Percentiles rank a stretch among this genome's conserved stretches.
These are phyloP conservation scores for Alauda arvensis DNA, from an alignment of 2,797 vertebrate species.

Conservation along the genomic window DNA sequence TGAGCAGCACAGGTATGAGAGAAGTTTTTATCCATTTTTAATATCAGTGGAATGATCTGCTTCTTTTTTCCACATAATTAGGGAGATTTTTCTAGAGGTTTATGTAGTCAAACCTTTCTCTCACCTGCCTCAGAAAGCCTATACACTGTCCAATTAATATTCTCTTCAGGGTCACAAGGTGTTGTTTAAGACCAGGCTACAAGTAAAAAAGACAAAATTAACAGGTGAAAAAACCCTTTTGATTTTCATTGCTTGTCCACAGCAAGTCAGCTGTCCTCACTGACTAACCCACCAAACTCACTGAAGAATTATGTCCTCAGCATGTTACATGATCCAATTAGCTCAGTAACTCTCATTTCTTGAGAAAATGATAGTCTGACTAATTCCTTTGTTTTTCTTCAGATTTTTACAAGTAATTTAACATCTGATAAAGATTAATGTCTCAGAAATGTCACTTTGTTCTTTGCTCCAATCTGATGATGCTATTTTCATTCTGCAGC, in stretches of 20 bases:
- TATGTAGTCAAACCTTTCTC: neutral
- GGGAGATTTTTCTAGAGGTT: neutral
- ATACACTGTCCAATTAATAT: rapidly evolving
- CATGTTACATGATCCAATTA: neutral
- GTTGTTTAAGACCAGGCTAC: neutral
- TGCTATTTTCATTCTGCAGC: neutral
- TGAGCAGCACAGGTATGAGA: neutral
- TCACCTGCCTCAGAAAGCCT: neutral
- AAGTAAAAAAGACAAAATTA: neutral
- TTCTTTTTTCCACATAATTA: neutral
- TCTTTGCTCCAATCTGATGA: neutral
- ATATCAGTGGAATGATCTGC: neutral
- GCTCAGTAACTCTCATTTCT: neutral
- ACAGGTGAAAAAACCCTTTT: neutral
- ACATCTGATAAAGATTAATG: slow-evolving; percentile 2
- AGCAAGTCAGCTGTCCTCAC: neutral
- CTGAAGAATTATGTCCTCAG: neutral
- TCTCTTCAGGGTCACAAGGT: neutral
- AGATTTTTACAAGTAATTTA: slow-evolving; percentile 48
- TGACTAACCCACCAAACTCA: neutral
- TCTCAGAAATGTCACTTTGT: slow-evolving; percentile 18
- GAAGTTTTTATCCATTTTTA: neutral
- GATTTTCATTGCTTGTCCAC: neutral
- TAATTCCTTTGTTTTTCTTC: slow-evolving; percentile 16
- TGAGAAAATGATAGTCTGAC: neutral